Evolutionary conservation across 1,140 invertebrate genomes (phyloP), one percentile per base, ranked within the genome.

Genomic region (Berghia stephanieae): DNA sequence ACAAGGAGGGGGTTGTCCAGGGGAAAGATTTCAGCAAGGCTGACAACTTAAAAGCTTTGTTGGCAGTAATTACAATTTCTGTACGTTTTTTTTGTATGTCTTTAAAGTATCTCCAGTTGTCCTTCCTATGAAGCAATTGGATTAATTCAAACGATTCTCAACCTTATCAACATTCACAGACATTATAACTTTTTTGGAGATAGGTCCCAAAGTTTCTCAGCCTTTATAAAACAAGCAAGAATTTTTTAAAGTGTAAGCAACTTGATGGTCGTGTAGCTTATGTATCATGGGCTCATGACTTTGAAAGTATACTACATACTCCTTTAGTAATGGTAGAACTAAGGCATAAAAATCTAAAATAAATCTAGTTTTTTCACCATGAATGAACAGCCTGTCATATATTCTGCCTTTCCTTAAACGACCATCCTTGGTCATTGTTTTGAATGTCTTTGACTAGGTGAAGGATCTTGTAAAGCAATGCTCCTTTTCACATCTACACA

Each of bases 261-360:
- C 57, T 66, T 78, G 79, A 21, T 75, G 18, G 44, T 79, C 70
- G 43, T 80, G 70, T 6, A 80, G 67, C 38, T 36, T 5, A 52
- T 80, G 79, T 18, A 78, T 52, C 40, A 44, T 72, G n/a, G 79
- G 79, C 49, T 78, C 27, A 27, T 75, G 77, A n/a, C 18, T 27
- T 49, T 80, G 68, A 34, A 80, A 80, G 6, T 70, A 8, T 0
- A 75, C 18, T 4, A 74, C 66, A 75, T 77, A 80, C 8, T 72
- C 46, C 40, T 80, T 78, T 6, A 80, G 42, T 2, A 44, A 13
- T 16, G 52, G 27, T 13, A 80, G 42, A 31, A 52, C 52, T 73
- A 43, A n/a, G n/a, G n/a, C n/a, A n/a, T n/a, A n/a, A n/a, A n/a
- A n/a, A n/a, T n/a, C 34, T 36, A 72, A 44, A 38, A 70, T 70